phyloP scores from a whole-genome alignment of 2,888 invertebrate genomes.

The Agriopis aurantiaria region DNA sequence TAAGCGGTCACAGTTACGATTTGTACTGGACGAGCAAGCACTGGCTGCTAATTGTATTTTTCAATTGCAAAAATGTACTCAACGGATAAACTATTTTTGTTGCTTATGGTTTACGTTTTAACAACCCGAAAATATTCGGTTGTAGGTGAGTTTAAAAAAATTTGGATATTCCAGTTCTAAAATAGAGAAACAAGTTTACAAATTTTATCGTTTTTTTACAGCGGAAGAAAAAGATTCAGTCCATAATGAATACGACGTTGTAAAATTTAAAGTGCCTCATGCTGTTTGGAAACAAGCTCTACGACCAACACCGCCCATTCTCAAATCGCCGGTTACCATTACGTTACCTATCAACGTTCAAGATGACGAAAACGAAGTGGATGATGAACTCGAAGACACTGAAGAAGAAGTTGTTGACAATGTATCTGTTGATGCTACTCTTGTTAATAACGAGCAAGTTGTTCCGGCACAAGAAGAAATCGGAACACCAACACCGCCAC shows the following conservation, averaged over 20 bases:
- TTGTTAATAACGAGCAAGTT: conserved; percentile 45
- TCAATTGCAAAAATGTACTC: conserved; percentile 50
- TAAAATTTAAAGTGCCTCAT: conserved; percentile 70
- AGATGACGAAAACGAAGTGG: conserved; percentile 55
- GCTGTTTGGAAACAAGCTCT: conserved; percentile 73
- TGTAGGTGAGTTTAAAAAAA: conserved; percentile 52
- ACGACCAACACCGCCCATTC: conserved; percentile 72
- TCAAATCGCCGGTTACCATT: conserved; percentile 75
- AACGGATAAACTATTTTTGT: conserved; percentile 47
- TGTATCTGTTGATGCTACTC: conserved; percentile 45
- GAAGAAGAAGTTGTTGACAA: conserved; percentile 55
- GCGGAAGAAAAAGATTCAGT: conserved; percentile 55
- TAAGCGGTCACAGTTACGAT: conserved; percentile 69
- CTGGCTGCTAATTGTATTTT: conserved; percentile 51
- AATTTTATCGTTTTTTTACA: conserved; percentile 27
- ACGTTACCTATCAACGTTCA: conserved; percentile 77
- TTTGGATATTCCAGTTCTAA: conserved; percentile 1
- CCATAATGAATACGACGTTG: conserved; percentile 59
- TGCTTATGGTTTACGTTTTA: conserved; percentile 49
- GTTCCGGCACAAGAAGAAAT: conserved; percentile 40
- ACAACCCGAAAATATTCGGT: conserved; percentile 45
- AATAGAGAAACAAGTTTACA: conserved; percentile 9
- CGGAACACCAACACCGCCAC: conserved; percentile 41
- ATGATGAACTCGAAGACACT: conserved; percentile 48
- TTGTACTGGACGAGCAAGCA: conserved; percentile 66